Percentiles rank a stretch among this genome's conserved stretches.
These are phyloP conservation scores for Drosophila antonietae DNA, from an alignment of 2,888 invertebrate species.

Conservation along the genomic window DNA sequence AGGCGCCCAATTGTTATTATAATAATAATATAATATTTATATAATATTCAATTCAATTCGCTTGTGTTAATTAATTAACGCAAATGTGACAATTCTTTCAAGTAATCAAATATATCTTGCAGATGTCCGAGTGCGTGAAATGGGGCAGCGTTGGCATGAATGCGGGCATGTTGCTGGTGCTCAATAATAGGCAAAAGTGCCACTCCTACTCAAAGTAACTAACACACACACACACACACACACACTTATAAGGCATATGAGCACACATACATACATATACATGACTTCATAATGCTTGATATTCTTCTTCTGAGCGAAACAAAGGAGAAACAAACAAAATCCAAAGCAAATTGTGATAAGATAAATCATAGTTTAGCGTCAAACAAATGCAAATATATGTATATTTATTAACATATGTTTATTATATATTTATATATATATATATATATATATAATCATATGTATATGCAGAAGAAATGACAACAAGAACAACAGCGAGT, in stretches of 20 bases:
- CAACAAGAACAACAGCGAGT: background rate
- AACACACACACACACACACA: constrained; percentile 25
- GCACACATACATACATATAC: constrained; percentile 11
- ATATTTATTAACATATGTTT: constrained; percentile 5
- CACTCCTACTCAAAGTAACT: constrained; percentile 67
- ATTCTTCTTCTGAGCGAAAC: constrained; percentile 17
- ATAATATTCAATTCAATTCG: background rate
- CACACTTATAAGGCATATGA: background rate
- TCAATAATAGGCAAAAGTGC: constrained; percentile 84
- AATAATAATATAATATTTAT: background rate
- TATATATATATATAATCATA: background rate
- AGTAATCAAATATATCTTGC: constrained; percentile 84
- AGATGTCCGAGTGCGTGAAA: constrained; percentile 90
- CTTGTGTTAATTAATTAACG: constrained; percentile 1
- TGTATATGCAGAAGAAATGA: constrained; percentile 2
- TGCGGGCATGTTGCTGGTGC: constrained; percentile 88
- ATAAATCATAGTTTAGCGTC: constrained; percentile 35
- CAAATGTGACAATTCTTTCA: constrained; percentile 59
- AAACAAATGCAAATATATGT: constrained; percentile 27
- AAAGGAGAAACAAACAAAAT: constrained; percentile 27
- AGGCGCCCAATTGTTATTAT: background rate
- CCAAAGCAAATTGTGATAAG: constrained; percentile 61
- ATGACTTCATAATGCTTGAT: constrained; percentile 15
- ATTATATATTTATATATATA: background rate
- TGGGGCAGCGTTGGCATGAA: constrained; percentile 90